Evolutionary conservation across 1,140 invertebrate species (phyloP).

Genomic region (Lineus longissimus): DNA sequence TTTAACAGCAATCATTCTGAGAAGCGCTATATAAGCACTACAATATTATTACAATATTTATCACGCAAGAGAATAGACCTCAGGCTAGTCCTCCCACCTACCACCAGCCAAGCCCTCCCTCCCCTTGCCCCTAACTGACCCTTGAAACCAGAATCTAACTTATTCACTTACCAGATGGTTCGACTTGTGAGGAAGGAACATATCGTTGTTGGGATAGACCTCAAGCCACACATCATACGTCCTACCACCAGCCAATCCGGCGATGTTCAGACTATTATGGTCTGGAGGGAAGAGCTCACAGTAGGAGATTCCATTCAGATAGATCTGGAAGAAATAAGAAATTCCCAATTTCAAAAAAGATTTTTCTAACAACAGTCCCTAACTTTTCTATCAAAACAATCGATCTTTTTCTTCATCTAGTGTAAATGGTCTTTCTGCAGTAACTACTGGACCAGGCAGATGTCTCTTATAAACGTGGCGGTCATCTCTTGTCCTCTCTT

Average conservation of each 20-base stretch:
- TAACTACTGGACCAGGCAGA: too few species aligned
- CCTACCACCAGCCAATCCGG: slow-evolving; percentile 45
- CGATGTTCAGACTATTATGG: slow-evolving; percentile 42
- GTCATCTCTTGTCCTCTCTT: too few species aligned
- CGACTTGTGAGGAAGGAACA: slow-evolving; percentile 40
- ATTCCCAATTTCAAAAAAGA: not conserved
- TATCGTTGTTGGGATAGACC: slow-evolving; percentile 34
- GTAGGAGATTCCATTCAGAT: slow-evolving; percentile 49
- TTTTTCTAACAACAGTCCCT: not conserved
- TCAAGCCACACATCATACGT: slow-evolving; percentile 44
- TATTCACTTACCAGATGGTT: slow-evolving; percentile 42
- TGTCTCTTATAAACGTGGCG: too few species aligned
- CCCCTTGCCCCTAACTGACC: too few species aligned
- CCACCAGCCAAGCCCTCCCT: too few species aligned
- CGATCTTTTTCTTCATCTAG: not conserved
- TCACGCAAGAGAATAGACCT: too few species aligned
- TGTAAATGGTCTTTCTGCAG: too few species aligned
- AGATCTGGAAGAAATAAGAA: slow-evolving; percentile 32
- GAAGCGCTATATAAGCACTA: too few species aligned
- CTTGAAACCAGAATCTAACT: too few species aligned
- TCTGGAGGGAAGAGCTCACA: slow-evolving; percentile 43
- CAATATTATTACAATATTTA: too few species aligned
- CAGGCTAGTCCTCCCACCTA: too few species aligned
- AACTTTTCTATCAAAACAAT: not conserved
- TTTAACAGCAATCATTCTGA: too few species aligned